A percentile compares a stretch with the other conserved stretches of the same genome.
These are phyloP conservation scores for Autographa gamma DNA, from an alignment of 2,888 invertebrate species.

Conservation along the genomic window DNA sequence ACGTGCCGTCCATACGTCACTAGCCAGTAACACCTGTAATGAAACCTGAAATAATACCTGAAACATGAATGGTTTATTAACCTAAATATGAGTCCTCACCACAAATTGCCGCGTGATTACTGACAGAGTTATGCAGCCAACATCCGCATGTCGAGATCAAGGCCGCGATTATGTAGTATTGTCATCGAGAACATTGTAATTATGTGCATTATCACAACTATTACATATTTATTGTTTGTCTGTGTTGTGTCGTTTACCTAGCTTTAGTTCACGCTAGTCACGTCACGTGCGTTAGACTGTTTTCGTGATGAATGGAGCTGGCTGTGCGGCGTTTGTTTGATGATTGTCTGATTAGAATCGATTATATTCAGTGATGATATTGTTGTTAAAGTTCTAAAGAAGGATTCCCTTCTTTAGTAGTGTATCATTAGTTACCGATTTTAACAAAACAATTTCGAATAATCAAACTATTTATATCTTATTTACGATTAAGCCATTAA, in stretches of 20 bases:
- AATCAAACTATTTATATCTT: too few relatives aligned
- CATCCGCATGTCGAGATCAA: constrained; percentile 44
- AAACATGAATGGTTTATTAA: not conserved
- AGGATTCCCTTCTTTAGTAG: too few relatives aligned
- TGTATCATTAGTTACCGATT: too few relatives aligned
- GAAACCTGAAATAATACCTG: not conserved
- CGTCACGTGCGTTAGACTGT: not conserved
- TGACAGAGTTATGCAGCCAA: constrained; percentile 19
- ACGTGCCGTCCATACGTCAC: too few relatives aligned
- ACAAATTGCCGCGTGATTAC: constrained; percentile 21
- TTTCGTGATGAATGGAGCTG: not conserved
- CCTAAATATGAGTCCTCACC: not conserved
- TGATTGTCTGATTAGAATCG: not conserved
- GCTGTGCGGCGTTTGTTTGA: not conserved
- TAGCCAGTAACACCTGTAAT: too few relatives aligned
- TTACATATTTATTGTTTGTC: constrained; percentile 9
- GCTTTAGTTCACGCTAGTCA: not conserved
- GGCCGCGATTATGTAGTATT: constrained; percentile 38
- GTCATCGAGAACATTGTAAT: constrained; percentile 37
- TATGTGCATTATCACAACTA: constrained; percentile 42
- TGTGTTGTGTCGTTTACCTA: not conserved
- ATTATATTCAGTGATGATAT: not conserved
- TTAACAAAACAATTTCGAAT: too few relatives aligned
- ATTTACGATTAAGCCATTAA: too few relatives aligned
- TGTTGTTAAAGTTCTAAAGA: too few relatives aligned